These are phyloP conservation scores for Chrysotoxum bicinctum DNA, from an alignment of 2,888 invertebrate genomes.

Conservation along the genomic window DNA sequence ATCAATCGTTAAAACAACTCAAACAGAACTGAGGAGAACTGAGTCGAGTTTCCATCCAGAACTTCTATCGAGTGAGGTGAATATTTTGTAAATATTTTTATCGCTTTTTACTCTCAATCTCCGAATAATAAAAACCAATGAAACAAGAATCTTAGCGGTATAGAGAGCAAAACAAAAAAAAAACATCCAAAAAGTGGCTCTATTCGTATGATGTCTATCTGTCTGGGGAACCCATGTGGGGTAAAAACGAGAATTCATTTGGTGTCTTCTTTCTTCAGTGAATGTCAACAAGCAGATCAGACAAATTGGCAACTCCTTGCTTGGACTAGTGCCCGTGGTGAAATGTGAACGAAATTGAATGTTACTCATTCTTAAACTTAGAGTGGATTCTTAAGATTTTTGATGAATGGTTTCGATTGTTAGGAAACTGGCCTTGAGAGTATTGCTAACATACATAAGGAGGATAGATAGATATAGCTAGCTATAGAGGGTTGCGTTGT, in stretches of 20 bases:
- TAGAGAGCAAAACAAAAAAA: neutral
- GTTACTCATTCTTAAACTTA: neutral
- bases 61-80: constrained; percentile 64
- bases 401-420: neutral
- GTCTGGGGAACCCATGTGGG: neutral
- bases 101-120: constrained; percentile 23
- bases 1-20: constrained; percentile 73
- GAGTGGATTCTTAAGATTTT: neutral
- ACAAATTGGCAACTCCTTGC: constrained; percentile 37
- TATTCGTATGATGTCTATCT: neutral
- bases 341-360: neutral
- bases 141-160: constrained; percentile 8
- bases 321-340: constrained; percentile 8
- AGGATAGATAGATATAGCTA: too few species aligned
- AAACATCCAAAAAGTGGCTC: neutral
- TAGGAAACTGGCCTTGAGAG: neutral
- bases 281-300: constrained; percentile 4
- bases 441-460: too few species aligned
- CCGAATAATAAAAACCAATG: neutral
- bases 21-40: constrained; percentile 71
- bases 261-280: neutral
- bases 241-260: neutral
- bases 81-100: constrained; percentile 14
- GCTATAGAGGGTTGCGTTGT: too few species aligned
- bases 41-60: constrained; percentile 66